A percentile compares a stretch with the other conserved stretches of the same genome.
Conservation (phyloP, 2,888 invertebrate species). For the Gisinianus flammeolus region DNA sequence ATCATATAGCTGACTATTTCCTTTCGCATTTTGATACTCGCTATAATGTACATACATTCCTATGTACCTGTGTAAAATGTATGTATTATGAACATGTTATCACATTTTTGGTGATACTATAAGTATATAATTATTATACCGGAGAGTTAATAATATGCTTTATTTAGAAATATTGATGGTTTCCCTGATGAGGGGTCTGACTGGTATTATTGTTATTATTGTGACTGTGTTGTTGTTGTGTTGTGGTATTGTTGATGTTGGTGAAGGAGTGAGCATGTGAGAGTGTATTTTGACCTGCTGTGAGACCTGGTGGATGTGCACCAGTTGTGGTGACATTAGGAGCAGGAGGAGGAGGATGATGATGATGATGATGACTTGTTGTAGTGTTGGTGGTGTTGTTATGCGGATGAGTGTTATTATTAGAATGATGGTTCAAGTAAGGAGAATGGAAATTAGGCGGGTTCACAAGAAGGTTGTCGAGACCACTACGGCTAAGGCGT, state of each 20-base stretch:
- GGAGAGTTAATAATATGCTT: no score
- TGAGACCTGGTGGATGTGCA: constrained; percentile 12
- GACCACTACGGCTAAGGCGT: constrained; percentile 59
- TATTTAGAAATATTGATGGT: constrained; percentile 36
- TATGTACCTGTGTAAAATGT: no score
- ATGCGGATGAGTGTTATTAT: constrained; percentile 40
- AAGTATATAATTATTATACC: background rate
- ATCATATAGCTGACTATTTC: no score
- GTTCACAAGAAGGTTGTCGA: constrained; percentile 58
- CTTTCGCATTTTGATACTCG: no score
- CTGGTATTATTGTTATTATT: constrained; percentile 19
- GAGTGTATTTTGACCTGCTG: background rate
- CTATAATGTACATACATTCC: no score
- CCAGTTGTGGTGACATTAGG: constrained; percentile 26
- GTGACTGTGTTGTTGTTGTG: no score
- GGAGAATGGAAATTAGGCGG: constrained; percentile 40
- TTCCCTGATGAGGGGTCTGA: constrained; percentile 4
- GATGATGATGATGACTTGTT: constrained; percentile 24
- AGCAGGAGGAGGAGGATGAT: constrained; percentile 40
- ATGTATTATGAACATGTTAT: background rate
- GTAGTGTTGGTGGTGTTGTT: constrained; percentile 46
- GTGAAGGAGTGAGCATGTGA: constrained; percentile 23
- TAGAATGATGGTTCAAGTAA: constrained; percentile 12
- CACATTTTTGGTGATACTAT: background rate
- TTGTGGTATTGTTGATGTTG: constrained; percentile 48